A percentile compares a stretch with the other conserved stretches of the same genome.
Evolutionary conservation across 1,140 invertebrate species (phyloP).

Genomic region (Eueides isabella): DNA sequence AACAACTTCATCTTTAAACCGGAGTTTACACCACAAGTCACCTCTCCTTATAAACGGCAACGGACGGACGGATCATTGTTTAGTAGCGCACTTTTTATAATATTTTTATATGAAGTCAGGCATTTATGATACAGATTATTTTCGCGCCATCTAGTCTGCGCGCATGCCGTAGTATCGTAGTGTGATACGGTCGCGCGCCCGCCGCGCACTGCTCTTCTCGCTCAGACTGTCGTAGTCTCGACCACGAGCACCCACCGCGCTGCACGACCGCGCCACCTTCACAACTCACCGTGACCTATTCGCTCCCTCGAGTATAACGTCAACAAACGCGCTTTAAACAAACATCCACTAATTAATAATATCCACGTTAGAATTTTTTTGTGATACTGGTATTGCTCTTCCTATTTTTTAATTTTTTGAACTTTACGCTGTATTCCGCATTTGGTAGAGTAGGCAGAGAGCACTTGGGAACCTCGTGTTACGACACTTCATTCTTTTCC

Average conservation of each 20-base stretch:
- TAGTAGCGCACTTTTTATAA: conserved; percentile 39
- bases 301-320: conserved; percentile 51
- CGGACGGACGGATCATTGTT: conserved; percentile 52
- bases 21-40: conserved; percentile 52
- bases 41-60: conserved; percentile 46
- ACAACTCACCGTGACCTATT: conserved; percentile 42
- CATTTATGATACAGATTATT: neutral
- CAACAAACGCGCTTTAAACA: conserved; percentile 42
- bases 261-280: conserved; percentile 58
- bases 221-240: too few species aligned
- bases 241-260: conserved; percentile 30
- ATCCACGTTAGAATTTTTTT: neutral
- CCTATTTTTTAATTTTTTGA: too few species aligned
- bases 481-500: too few species aligned
- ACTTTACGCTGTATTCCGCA: too few species aligned
- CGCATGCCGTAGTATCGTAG: conserved; percentile 34
- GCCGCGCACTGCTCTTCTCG: conserved; percentile 63
- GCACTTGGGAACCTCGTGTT: too few species aligned
- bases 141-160: conserved; percentile 52
- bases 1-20: conserved; percentile 73
- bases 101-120: conserved; percentile 16
- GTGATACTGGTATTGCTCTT: neutral
- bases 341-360: neutral
- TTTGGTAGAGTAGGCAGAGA: too few species aligned
- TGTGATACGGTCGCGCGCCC: conserved; percentile 55